A percentile compares a stretch with the other conserved stretches of the same genome.
Evolutionary conservation across 2,888 invertebrate genomes (phyloP).

Genomic region (Tetropium fuscum): DNA sequence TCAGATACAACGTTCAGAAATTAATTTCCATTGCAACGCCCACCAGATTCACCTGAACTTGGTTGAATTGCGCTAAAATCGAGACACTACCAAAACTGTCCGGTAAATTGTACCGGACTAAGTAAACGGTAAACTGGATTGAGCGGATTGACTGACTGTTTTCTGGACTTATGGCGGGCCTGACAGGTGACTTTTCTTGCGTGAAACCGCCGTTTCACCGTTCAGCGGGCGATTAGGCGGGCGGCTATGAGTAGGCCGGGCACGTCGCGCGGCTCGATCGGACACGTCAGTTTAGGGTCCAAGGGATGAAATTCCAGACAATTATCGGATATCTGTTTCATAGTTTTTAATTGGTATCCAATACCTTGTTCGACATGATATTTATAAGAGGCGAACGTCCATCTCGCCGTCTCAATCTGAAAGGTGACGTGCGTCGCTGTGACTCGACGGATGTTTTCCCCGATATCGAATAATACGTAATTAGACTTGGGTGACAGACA

Average conservation of each 20-base stretch:
- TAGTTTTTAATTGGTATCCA: constrained; percentile 57
- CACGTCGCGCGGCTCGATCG: neutral
- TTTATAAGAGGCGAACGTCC: constrained; percentile 47
- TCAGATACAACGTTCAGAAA: too few species aligned
- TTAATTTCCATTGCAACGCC: too few species aligned
- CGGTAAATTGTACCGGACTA: too few species aligned
- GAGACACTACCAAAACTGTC: too few species aligned
- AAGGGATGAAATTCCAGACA: constrained; percentile 30
- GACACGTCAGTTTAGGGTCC: constrained; percentile 6
- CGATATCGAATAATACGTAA: constrained; percentile 42
- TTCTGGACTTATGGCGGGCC: too few species aligned
- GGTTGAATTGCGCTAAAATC: too few species aligned
- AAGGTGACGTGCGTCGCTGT: neutral
- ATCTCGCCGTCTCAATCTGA: constrained; percentile 30
- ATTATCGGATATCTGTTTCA: constrained; percentile 52
- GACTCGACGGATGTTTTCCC: constrained; percentile 12
- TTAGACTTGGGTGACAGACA: constrained; percentile 38
- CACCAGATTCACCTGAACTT: too few species aligned
- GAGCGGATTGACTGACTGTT: too few species aligned
- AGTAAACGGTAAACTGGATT: too few species aligned
- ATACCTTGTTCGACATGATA: constrained; percentile 56
- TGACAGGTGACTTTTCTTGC: too few species aligned
- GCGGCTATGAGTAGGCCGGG: constrained; percentile 1
- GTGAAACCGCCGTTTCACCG: constrained; percentile 1
- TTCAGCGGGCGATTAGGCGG: neutral